Evolutionary conservation across 1,140 invertebrate species (phyloP), one percentile per base, ranked within the genome.

Genomic region (Hycleus phaleratus): DNA sequence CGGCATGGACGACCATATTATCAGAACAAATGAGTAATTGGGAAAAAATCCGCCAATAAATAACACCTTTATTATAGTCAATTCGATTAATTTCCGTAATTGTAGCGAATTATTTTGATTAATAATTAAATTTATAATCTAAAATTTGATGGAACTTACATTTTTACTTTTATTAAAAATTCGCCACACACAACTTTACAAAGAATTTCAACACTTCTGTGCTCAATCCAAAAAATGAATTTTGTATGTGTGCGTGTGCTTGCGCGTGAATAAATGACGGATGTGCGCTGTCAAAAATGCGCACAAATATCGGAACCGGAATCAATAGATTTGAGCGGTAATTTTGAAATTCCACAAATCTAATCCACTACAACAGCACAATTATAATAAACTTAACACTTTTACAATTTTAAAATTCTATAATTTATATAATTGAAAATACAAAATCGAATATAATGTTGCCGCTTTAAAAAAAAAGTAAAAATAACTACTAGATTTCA

Each of bases 111-210:
- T 47, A 18, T 18, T 18, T 18, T 1, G 18, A 46, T 49, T 54
- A 49, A 44, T 26, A 44, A 39, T 11, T 38, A 25, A 25, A 10
- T 11, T 48, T 44, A 5, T 47, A n/a, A 7, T 12, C n/a, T 2
- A 6, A 45, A 45, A 18, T 38, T 40, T 26, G 42, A 57, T 43
- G 43, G 47, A 58, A 70, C 68, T 68, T 59, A 70, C 68, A 63
- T 68, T 70, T 61, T 65, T 64, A 68, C 68, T 61, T 65, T 67
- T 68, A 67, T 64, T 65, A 61, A 67, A 68, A 68, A 70, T 67
- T 64, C 66, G 67, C 68, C 63, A 59, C 63, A 61, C 61, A 61
- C 62, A 58, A 67, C 59, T 58, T 66, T 64, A 61, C 52, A 32
- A 61, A 61, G 61, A 67, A 67, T 68, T 66, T 64, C 52, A 64